Evolutionary conservation across 2,113 vertebrate species (phyloP).

Genomic region (Cyanocitta stelleri): DNA sequence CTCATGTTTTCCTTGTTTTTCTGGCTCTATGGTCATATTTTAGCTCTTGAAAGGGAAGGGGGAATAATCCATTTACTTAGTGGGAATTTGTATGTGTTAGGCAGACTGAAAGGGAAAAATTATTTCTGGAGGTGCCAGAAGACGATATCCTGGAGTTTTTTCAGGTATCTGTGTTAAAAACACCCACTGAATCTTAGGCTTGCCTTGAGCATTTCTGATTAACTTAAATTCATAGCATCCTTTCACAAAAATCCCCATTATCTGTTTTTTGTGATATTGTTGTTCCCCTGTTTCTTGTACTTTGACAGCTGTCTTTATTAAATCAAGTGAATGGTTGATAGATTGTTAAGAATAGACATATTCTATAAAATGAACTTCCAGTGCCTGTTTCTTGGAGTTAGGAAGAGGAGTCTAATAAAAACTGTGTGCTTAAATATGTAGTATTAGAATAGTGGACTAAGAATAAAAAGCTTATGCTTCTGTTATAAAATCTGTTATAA

Average conservation of each 20-base stretch:
- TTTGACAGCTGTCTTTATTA: background rate
- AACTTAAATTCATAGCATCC: background rate
- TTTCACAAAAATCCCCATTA: background rate
- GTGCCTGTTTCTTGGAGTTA: background rate
- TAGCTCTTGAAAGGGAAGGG: background rate
- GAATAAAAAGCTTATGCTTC: background rate
- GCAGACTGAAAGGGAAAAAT: background rate
- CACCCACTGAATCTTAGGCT: background rate
- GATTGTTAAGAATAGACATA: background rate
- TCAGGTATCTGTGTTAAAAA: background rate
- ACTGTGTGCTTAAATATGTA: background rate
- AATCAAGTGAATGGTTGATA: background rate
- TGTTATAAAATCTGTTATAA: background rate
- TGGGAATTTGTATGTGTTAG: background rate
- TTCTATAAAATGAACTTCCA: background rate
- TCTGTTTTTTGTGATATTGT: background rate
- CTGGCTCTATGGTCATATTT: background rate
- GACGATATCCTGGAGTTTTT: background rate
- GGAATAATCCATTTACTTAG: background rate
- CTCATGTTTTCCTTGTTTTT: background rate
- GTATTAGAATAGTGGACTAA: background rate
- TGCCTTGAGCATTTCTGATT: background rate
- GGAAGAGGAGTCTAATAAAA: background rate
- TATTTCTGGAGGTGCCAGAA: background rate
- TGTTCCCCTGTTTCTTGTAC: background rate